Conservation (phyloP, 2,797 vertebrate genomes). For the Alcedo atthis region DNA sequence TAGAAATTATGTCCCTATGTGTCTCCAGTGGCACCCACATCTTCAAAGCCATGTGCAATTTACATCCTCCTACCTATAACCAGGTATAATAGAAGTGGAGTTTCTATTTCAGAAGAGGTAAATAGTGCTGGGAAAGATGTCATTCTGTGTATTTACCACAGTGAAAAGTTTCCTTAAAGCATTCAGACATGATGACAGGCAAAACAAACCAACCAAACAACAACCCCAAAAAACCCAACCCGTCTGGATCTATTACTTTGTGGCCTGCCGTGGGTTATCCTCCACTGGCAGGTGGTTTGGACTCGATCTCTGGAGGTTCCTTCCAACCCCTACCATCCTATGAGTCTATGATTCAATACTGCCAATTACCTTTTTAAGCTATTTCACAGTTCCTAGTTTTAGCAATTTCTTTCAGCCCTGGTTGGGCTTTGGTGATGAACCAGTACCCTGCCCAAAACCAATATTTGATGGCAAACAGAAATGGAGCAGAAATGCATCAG, state of each 20-base stretch:
- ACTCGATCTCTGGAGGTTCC: no score
- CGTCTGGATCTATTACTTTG: no score
- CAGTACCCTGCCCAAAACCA: rapidly evolving
- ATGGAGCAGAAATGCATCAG: not conserved
- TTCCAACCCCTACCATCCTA: no score
- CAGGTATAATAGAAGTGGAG: not conserved
- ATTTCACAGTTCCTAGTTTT: not conserved
- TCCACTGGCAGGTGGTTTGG: no score
- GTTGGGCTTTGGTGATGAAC: not conserved
- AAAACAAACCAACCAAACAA: no score
- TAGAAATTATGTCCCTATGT: not conserved
- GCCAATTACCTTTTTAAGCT: not conserved
- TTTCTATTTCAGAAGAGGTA: not conserved
- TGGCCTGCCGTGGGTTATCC: no score
- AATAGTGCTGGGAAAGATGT: not conserved
- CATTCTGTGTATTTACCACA: not conserved
- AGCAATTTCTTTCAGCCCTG: not conserved
- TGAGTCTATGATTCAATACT: not conserved
- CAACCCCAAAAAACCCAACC: no score
- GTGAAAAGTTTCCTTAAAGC: not conserved
- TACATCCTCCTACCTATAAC: not conserved
- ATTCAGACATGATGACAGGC: not conserved
- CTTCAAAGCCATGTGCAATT: not conserved
- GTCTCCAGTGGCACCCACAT: not conserved
- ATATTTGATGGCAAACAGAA: not conserved